A percentile compares a stretch with the other conserved stretches of the same genome.
These are phyloP conservation scores for Diglossa cyanea DNA, from an alignment of 2,797 vertebrate genomes.

Conservation along the genomic window DNA sequence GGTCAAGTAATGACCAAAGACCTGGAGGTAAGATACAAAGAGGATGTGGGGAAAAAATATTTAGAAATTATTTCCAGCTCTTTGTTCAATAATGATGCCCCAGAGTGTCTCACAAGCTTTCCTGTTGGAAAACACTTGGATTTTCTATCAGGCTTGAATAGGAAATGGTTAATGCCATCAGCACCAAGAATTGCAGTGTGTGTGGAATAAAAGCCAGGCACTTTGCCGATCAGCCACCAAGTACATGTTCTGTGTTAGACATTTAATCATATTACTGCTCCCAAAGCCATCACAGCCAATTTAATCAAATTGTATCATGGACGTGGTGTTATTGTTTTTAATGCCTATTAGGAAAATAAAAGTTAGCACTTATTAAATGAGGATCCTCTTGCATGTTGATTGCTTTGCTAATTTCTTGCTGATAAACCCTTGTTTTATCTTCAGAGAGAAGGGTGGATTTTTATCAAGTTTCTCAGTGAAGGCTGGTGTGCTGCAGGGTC, in stretches of 20 bases:
- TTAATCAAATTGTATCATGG: conserved; percentile 65
- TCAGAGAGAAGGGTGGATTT: conserved; percentile 6
- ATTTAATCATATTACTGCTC: conserved; percentile 59
- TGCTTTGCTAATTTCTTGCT: conserved; percentile 59
- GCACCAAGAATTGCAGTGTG: conserved; percentile 15
- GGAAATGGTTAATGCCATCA: conserved; percentile 34
- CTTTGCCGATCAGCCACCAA: conserved; percentile 30
- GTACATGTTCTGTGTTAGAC: conserved; percentile 39
- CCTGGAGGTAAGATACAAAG: neutral
- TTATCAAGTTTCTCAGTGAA: neutral
- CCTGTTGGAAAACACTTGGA: neutral
- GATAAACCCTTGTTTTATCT: conserved; percentile 40
- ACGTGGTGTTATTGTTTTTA: conserved; percentile 61
- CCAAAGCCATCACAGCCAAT: conserved; percentile 58
- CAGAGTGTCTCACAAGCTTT: neutral
- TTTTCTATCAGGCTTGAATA: neutral
- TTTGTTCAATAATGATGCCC: neutral
- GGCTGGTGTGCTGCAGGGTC: neutral
- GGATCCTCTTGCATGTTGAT: conserved; percentile 44
- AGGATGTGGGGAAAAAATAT: neutral
- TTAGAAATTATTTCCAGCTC: neutral
- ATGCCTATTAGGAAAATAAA: conserved; percentile 71
- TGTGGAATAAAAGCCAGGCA: neutral
- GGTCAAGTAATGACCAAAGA: neutral
- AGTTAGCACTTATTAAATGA: conserved; percentile 68